These are phyloP conservation scores for Limnothrissa miodon DNA, from an alignment of 2,113 vertebrate species.

Conservation along the genomic window DNA sequence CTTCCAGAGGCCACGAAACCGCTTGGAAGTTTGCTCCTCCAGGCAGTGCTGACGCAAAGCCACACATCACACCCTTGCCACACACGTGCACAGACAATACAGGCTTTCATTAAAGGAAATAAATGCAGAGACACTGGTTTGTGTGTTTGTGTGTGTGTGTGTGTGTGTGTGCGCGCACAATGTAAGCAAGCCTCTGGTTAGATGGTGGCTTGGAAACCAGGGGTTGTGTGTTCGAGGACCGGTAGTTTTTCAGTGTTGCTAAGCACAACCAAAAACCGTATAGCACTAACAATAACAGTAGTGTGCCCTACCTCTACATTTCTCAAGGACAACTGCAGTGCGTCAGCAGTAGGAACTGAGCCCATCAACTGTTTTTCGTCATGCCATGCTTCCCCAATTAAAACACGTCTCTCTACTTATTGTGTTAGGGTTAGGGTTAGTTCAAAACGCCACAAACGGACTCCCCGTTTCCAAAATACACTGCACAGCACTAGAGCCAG, in stretches of 20 bases:
- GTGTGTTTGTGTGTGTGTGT: too few relatives aligned
- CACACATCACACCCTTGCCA: background rate
- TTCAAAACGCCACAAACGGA: background rate
- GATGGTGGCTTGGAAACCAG: slow-evolving; percentile 11
- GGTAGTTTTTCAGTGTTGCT: background rate
- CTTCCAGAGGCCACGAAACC: background rate
- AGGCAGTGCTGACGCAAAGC: slow-evolving; percentile 11
- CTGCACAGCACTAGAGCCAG: background rate
- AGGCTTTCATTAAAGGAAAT: background rate
- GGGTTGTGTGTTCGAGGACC: background rate
- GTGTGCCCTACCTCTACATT: background rate
- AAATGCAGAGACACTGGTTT: background rate
- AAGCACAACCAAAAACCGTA: background rate
- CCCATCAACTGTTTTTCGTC: background rate
- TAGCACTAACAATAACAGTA: background rate
- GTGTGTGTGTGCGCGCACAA: background rate
- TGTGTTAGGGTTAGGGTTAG: too few relatives aligned
- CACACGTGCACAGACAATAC: background rate
- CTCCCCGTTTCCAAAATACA: background rate
- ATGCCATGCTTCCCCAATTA: background rate
- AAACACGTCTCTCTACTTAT: background rate
- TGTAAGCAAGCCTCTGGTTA: background rate
- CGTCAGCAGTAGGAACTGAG: background rate
- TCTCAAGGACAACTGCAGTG: background rate
- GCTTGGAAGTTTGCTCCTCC: slow-evolving; percentile 24